phyloP scores from a whole-genome alignment of 2,113 vertebrate genomes.

The Tragelaphus scriptus region DNA sequence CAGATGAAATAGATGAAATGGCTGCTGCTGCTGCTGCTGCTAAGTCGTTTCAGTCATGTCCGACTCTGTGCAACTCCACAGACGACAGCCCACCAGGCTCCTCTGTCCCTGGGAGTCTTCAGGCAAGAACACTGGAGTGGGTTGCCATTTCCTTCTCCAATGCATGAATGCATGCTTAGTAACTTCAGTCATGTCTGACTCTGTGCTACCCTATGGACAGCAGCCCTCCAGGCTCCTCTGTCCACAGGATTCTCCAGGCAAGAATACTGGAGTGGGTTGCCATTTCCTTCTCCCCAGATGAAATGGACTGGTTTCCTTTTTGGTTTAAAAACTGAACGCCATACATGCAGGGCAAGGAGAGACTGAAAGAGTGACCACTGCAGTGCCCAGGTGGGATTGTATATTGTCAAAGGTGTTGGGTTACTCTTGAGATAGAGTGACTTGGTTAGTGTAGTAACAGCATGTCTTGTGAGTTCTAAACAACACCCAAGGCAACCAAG shows the following conservation, averaged over 20 bases:
- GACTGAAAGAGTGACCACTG: background rate
- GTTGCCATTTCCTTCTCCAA: background rate
- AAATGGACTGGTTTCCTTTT: background rate
- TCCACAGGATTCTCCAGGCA: background rate
- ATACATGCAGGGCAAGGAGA: background rate
- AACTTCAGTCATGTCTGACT: fast-evolving
- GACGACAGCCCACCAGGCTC: background rate
- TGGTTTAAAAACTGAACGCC: background rate
- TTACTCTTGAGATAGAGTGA: background rate
- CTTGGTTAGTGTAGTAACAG: background rate
- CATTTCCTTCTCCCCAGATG: background rate
- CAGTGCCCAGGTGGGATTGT: background rate
- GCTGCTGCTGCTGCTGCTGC: background rate
- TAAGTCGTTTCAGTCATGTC: background rate
- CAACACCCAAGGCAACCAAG: background rate
- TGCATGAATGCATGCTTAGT: background rate
- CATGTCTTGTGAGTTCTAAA: background rate
- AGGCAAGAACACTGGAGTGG: background rate
- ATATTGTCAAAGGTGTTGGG: background rate
- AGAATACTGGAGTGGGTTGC: background rate
- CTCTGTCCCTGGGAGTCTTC: background rate
- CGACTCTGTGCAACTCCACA: background rate
- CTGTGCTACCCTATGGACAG: background rate
- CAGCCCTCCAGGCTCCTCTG: background rate
- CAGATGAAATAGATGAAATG: background rate